Base-by-base conservation (phyloP, 2,113 vertebrate species). In the Poecile atricapillus region DNA sequence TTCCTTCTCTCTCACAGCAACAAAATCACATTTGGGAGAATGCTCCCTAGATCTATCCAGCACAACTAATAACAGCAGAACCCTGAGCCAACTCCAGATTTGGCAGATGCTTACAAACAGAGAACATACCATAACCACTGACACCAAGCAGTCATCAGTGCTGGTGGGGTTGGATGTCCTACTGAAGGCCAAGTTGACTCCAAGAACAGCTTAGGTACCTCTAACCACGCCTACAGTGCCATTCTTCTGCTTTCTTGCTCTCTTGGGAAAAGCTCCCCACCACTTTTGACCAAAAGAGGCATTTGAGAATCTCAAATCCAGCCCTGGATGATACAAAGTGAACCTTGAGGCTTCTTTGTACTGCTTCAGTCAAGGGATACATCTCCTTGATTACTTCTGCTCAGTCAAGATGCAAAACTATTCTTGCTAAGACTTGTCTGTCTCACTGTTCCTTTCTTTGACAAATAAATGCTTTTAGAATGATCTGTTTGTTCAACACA, bases 401-500 rank as follows among this genome's bases (percentile, higher is more conserved):
- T 70, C 30, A 37, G 13, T 46, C 56, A 78, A 75, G 60, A 47
- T 10, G 12, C 14, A 43, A 68, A 74, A 74, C 14, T 58, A 11
- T 37, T 84, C 30, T 77, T 84, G 19, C 56, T 47, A 47, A 41
- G 39, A n/a, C 13, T 81, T 91, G 24, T 91, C 71, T 90, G 28
- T 89, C 87, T 69, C 37, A 53, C 33, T 46, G 2, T 33, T 87
- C 65, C 46, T 92, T 89, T 58, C 69, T 80, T 79, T 82, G 78
- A 71, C 22, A 93, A 56, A 73, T 60, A 86, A 90, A 81, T 65
- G 24, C 13, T 90, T 93, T 95, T 37, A 93, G 65, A 95, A 84
- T 53, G 15, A 93, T 83, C 62, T 84, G 8, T 62, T 82, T 28
- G n/a, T 89, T 89, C 90, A 81, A 85, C 68, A 88, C 58, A 86